Base-by-base conservation (phyloP, 1,140 invertebrate genomes). In the Drosophila pallidifrons region DNA sequence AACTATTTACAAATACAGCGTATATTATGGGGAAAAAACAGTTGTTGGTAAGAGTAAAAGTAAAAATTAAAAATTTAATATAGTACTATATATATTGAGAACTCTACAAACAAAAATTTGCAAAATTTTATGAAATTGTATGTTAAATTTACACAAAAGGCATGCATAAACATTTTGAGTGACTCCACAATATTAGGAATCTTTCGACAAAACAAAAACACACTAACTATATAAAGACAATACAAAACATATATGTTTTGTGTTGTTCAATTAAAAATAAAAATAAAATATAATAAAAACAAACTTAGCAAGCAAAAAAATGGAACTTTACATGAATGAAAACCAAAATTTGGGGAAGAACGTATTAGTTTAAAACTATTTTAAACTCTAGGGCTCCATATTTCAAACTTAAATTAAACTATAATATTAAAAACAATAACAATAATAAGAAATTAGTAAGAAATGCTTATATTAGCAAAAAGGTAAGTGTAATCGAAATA, bases 341-440 rank as follows among this genome's bases (percentile, higher is more conserved):
- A 49, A 45, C 28, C 45, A 51, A 46, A 80, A 77, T 71, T 25
- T 61, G 59, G 54, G 64, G 67, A 79, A 65, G 70, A 88, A 80
- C 77, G 88, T 80, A 87, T 87, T 87, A 83, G 82, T 81, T 90
- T 77, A 69, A 79, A 91, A 91, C 81, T 89, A 89, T 89, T 89
- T 89, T 85, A 89, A 87, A 91, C 77, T 87, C 78, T 91, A 91
- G 89, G 90, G 89, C 87, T 91, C 90, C 90, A 91, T 91, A 91
- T 91, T 91, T 85, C 78, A 83, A 20, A 25, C 38, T 5, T 72
- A 82, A 87, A 81, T 61, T 63, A 79, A 69, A 75, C 46, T 49
- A 64, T 49, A 70, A 67, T 79, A 60, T 32, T 63, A 64, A 55
- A 59, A 77, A 68, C 43, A 64, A 57, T 51, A 60, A 46, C 32